Percentiles rank a stretch among this genome's conserved stretches.
These are phyloP conservation scores for Berghia stephanieae DNA, from an alignment of 1,140 invertebrate species.

Conservation along the genomic window DNA sequence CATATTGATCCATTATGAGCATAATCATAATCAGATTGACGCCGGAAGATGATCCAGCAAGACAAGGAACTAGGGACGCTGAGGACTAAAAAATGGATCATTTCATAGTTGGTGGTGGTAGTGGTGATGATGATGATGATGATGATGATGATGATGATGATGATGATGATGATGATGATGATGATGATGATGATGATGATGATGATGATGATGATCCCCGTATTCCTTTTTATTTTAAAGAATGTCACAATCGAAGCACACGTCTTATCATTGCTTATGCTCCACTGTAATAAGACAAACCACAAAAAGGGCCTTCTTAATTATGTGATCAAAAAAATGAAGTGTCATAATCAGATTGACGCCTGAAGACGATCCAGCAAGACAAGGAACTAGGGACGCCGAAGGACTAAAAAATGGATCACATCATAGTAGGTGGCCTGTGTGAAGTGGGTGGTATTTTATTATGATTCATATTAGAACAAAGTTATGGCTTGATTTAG, in stretches of 20 bases:
- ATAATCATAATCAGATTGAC: background rate
- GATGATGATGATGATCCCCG: background rate
- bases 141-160: slow-evolving; percentile 17
- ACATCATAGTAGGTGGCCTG: too few relatives aligned
- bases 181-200: slow-evolving; percentile 17
- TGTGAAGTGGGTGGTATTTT: background rate
- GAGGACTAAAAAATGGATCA: too few relatives aligned
- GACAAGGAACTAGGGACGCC: background rate
- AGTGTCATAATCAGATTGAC: background rate
- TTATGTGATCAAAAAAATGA: too few relatives aligned
- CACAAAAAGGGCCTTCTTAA: too few relatives aligned
- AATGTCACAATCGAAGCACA: too few relatives aligned
- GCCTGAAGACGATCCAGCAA: background rate
- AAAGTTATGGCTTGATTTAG: too few relatives aligned
- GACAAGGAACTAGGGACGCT: background rate
- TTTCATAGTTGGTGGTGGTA: too few relatives aligned
- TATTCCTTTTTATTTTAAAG: too few relatives aligned
- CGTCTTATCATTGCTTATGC: too few relatives aligned
- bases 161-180: slow-evolving; percentile 11
- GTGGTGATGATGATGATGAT: slow-evolving; percentile 14
- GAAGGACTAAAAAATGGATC: too few relatives aligned
- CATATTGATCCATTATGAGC: slow-evolving; percentile 8
- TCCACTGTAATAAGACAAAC: too few relatives aligned
- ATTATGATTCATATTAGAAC: too few relatives aligned
- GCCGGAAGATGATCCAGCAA: background rate